These are phyloP conservation scores for rat (Rattus norvegicus) DNA, from an alignment of 2,113 vertebrate genomes.

Conservation along the genomic window GRCr8 NC_086020.1:56449001-56449500, in stretches of 20 bases:
- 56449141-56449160: neutral
- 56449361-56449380: neutral
- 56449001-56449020: neutral
- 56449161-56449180: too few relatives aligned
- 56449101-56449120: neutral
- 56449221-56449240: neutral
- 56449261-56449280: neutral
- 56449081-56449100: neutral
- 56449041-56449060: neutral
- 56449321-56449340: neutral
- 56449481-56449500: neutral
- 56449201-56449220: neutral
- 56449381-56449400: neutral
- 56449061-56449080: neutral
- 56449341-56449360: neutral
- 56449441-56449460: neutral
- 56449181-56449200: slow-evolving; percentile 54
- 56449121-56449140: neutral
- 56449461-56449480: neutral
- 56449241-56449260: neutral
- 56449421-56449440: neutral
- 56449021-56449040: neutral
- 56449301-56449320: neutral
- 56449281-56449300: neutral
- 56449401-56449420: neutral